Evolutionary conservation across 2,888 invertebrate species (phyloP), one percentile per base, ranked within the genome.

Genomic region (Marronus borbonicus): DNA sequence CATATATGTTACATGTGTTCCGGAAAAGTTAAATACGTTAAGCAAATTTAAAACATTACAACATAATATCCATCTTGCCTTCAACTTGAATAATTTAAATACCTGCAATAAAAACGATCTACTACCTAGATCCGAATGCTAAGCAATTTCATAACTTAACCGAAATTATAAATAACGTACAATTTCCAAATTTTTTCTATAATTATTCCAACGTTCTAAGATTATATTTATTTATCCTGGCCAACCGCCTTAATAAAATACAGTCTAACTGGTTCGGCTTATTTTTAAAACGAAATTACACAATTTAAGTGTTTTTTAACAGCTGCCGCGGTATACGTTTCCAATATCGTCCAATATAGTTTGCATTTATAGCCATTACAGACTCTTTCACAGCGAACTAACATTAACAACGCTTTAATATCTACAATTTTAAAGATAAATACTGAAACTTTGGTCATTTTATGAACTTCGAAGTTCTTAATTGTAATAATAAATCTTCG

Each of bases 101-200:
- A 44, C 44, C 44, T 44, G 44, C 44, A 12, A 44, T 44, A 44
- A 44, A 44, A 44, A 44, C 44, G 44, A 44, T 44, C 8, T 44
- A 44, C 8, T 44, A 44, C 44, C 10, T 12, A 44, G 44, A 44
- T 44, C 44, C 2, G 44, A 12, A 44, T 8, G 44, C 44, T 44
- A 44, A 8, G 44, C 12, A 44, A 44, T 44, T 44, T 44, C 44
- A 12, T 44, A 44, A 44, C 44, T 44, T 17, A 55, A 55, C n/a
- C 17, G 20, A n/a, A n/a, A 55, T 17, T n/a, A 20, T 55, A 55
- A 55, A 55, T 55, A 55, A 12, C 17, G 20, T n/a, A 20, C 20
- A 55, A 55, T 55, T 55, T 55, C n/a, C 55, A 14, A n/a, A 55
- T 55, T 60, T 60, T 17, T 60, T 60, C 60, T 60, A 60, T 60